These are phyloP conservation scores for Tachina grossa DNA, from an alignment of 2,888 invertebrate genomes.

Conservation along the genomic window DNA sequence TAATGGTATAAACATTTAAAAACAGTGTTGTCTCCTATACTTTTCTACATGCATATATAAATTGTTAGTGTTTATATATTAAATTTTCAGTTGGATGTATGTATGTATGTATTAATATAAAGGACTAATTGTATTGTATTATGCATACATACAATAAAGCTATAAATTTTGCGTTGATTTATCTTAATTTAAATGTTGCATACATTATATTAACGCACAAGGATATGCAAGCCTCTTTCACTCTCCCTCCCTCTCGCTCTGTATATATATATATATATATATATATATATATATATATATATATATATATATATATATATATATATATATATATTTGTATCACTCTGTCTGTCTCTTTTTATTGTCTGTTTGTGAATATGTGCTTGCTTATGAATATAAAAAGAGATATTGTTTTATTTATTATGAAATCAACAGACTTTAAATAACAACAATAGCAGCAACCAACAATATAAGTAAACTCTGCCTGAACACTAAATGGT, in stretches of 20 bases:
- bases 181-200: constrained; percentile 82
- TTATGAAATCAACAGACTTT: constrained; percentile 70
- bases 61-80: constrained; percentile 47
- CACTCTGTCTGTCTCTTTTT: neutral
- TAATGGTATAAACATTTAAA: constrained; percentile 22
- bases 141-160: constrained; percentile 72
- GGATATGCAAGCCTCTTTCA: neutral
- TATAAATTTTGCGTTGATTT: constrained; percentile 82
- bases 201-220: constrained; percentile 47
- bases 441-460: constrained; percentile 59
- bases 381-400: constrained; percentile 25
- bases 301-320: too few relatives aligned
- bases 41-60: constrained; percentile 11
- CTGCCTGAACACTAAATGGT: constrained; percentile 56
- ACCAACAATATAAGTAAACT: constrained; percentile 29
- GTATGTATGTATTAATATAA: constrained; percentile 8
- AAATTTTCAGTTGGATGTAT: neutral
- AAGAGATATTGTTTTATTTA: constrained; percentile 66
- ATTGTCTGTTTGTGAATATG: neutral
- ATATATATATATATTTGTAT: too few relatives aligned
- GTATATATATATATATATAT: too few relatives aligned
- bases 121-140: constrained; percentile 56
- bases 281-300: too few relatives aligned
- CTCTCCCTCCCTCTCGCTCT: neutral
- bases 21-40: constrained; percentile 10